phyloP scores from a whole-genome alignment of 2,113 vertebrate species.

The Dromiciops gliroides region DNA sequence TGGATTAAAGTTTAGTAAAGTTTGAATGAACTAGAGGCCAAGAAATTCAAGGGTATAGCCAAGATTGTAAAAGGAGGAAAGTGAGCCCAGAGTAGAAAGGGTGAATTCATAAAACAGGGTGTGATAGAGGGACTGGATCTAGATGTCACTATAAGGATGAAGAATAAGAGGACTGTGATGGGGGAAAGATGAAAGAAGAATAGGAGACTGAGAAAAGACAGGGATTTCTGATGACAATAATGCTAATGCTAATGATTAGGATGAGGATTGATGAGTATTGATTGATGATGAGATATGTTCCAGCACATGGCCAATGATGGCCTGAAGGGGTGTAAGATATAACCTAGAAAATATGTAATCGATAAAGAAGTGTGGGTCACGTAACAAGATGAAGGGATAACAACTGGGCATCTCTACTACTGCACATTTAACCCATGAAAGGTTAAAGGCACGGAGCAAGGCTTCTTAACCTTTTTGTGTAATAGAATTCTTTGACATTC shows the following conservation, averaged over 20 bases:
- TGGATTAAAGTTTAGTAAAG: background rate
- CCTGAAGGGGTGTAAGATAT: background rate
- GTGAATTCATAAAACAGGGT: background rate
- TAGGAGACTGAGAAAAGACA: background rate
- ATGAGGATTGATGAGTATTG: too few relatives aligned
- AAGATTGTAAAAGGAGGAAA: background rate
- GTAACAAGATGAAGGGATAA: background rate
- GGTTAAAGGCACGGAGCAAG: background rate
- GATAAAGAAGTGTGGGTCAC: background rate
- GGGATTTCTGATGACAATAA: too few relatives aligned
- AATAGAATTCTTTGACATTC: background rate
- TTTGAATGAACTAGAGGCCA: background rate
- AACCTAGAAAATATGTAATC: background rate
- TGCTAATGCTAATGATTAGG: too few relatives aligned
- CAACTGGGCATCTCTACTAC: background rate
- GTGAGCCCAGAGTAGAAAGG: background rate
- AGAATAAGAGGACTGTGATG: background rate
- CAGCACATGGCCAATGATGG: background rate
- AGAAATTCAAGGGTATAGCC: background rate
- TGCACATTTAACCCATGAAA: background rate
- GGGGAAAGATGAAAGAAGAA: background rate
- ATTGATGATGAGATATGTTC: background rate
- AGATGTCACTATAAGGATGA: background rate
- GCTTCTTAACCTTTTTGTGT: background rate
- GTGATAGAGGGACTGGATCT: background rate